phyloP scores from a whole-genome alignment of 1,140 invertebrate species.

The Helicoverpa zea region DNA sequence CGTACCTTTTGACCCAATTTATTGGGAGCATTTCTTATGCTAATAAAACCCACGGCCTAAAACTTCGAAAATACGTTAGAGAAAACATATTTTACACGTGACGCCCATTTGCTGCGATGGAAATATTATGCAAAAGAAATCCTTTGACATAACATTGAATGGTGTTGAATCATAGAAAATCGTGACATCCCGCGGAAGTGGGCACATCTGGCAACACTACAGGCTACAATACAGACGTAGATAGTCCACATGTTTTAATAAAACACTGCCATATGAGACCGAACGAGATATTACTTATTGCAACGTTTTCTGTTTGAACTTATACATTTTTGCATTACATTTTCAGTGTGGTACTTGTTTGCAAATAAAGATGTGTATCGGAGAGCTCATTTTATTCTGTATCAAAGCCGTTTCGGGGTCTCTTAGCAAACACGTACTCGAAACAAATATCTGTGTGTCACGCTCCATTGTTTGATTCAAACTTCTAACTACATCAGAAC shows the following conservation, averaged over 20 bases:
- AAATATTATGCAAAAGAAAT: constrained; percentile 38
- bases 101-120: constrained; percentile 16
- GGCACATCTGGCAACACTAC: constrained; percentile 29
- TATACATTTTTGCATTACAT: constrained; percentile 29
- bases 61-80: constrained; percentile 33
- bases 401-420: constrained; percentile 26
- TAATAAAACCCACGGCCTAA: constrained; percentile 18
- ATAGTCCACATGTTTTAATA: constrained; percentile 44
- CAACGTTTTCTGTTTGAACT: constrained; percentile 17
- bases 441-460: constrained; percentile 13
- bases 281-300: constrained; percentile 33
- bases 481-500: too few relatives aligned
- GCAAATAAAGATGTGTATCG: constrained; percentile 21
- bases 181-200: constrained; percentile 41
- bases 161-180: constrained; percentile 41
- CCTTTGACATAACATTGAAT: constrained; percentile 33
- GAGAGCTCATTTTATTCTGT: constrained; percentile 33
- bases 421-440: constrained; percentile 4
- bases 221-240: constrained; percentile 25
- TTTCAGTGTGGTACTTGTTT: background rate
- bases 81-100: constrained; percentile 17
- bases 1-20: constrained; percentile 43
- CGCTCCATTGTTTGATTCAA: background rate
- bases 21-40: constrained; percentile 33
- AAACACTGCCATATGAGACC: constrained; percentile 42